Evolutionary conservation across 1,140 invertebrate genomes (phyloP), one percentile per base, ranked within the genome.

Genomic region (Diorhabda sublineata): DNA sequence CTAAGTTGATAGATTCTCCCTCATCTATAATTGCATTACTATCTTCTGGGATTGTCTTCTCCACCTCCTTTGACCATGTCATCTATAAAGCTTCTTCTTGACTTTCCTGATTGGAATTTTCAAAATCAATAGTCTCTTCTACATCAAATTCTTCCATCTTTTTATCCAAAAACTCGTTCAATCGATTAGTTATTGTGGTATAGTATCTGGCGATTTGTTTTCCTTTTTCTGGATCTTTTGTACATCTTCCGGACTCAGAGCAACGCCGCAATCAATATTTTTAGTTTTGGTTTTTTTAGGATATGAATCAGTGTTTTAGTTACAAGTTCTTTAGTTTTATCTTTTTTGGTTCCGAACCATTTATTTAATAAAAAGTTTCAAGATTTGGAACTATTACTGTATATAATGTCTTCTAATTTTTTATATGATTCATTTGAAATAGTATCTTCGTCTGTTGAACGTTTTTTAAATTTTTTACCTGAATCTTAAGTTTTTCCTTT

Each of bases 21-120:
- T 73, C 70, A 69, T 77, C 74, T 52, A 74, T 68, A 6, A 79
- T 77, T 47, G 74, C 69, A 62, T 79, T 79, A 64, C 77, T 79
- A 43, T 70, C 73, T 69, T 76, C 73, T 8, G 76, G 77, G 75
- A 7, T 74, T 77, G 43, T 75, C 74, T 69, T 79, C 77, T 71
- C 76, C 75, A 47, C 71, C 67, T 70, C 70, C 73, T 61, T 74
- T 68, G 9, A 68, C 73, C 73, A 74, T 74, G 4, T 52, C 66
- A 60, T 60, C 62, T 59, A 74, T 60, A 42, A 71, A 74, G 45
- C 44, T 26, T 26, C 26, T 56, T 45, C 58, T 6, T 62, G n/a
- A 26, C 57, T 45, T 1, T 26, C 26, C 26, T 26, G 26, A 26
- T 26, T 26, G 3, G 9, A 41, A 58, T 67, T 65, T 42, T 62